phyloP scores from a whole-genome alignment of 2,888 invertebrate species.

The Thumatha senex region DNA sequence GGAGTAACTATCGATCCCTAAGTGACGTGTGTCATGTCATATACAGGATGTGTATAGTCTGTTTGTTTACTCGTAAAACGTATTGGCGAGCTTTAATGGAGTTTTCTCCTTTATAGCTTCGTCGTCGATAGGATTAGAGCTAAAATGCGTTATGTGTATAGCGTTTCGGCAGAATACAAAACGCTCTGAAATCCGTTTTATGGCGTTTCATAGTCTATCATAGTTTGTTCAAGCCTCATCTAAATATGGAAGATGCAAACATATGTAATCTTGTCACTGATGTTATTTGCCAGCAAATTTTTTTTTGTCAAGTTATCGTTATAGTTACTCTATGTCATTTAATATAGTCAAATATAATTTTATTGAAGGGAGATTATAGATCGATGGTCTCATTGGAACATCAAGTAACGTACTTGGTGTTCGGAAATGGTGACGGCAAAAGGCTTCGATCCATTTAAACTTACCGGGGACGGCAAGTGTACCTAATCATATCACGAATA shows the following conservation, averaged over 20 bases:
- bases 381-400: too few species aligned
- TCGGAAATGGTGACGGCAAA: too few species aligned
- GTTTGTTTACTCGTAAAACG: slow-evolving; percentile 19
- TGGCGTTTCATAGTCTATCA: not conserved
- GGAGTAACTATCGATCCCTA: slow-evolving; percentile 6
- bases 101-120: slow-evolving; percentile 17
- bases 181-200: slow-evolving; percentile 17
- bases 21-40: slow-evolving; percentile 6
- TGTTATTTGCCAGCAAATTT: not conserved
- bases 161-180: not conserved
- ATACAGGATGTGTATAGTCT: slow-evolving; percentile 4
- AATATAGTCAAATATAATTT: too few species aligned
- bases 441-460: too few species aligned
- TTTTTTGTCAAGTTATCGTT: too few species aligned
- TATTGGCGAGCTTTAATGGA: slow-evolving; percentile 19
- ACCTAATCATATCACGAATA: too few species aligned
- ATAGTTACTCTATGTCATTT: too few species aligned
- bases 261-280: not conserved
- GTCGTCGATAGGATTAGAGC: slow-evolving; percentile 16
- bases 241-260: not conserved
- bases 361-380: too few species aligned
- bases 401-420: too few species aligned
- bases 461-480: too few species aligned
- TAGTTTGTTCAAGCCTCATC: slow-evolving; percentile 1
- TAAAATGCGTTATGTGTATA: slow-evolving; percentile 35